Evolutionary conservation across 23 tunicate genomes (phyloP).

Genomic region (Aplidium turbinatum): DNA sequence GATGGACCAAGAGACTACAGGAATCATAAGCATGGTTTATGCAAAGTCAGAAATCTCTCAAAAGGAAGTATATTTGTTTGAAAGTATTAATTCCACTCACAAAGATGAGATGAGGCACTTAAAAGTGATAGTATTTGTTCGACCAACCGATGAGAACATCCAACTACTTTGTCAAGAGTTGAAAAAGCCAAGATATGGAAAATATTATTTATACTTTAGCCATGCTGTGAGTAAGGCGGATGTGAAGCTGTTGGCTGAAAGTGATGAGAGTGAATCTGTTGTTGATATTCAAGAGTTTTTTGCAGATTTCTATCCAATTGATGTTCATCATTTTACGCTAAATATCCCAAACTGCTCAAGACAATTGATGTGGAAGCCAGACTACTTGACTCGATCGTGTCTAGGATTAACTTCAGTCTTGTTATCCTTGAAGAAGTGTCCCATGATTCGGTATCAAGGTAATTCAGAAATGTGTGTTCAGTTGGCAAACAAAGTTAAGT

Average conservation of each 20-base stretch:
- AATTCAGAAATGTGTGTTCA: constrained; percentile 78
- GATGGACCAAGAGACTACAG: constrained; percentile 90
- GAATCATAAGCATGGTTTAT: constrained; percentile 92
- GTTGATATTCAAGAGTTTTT: constrained; percentile 89
- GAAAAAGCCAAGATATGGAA: constrained; percentile 67
- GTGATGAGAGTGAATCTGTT: constrained; percentile 97
- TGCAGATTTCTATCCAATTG: constrained; percentile 95
- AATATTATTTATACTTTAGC: constrained; percentile 87
- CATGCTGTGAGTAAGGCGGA: constrained; percentile 80
- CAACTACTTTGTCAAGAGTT: constrained; percentile 69
- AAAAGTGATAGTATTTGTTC: constrained; percentile 85
- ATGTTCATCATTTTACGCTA: constrained; percentile 76
- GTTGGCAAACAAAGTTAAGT: constrained; percentile 78
- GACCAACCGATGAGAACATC: constrained; percentile 88
- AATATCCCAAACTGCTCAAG: constrained; percentile 62
- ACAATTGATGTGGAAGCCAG: constrained; percentile 59
- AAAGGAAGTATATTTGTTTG: constrained; percentile 97
- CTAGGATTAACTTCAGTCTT: constrained; percentile 72
- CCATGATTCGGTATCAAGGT: constrained; percentile 81
- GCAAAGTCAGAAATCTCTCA: constrained; percentile 91
- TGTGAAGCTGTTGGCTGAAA: constrained; percentile 92
- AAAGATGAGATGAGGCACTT: constrained; percentile 73
- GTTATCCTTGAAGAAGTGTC: constrained; percentile 85
- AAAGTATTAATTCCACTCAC: constrained; percentile 65
- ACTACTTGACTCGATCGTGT: constrained; percentile 49